These are phyloP conservation scores for Piprites chloris DNA, from an alignment of 2,113 vertebrate species.

Conservation along the genomic window DNA sequence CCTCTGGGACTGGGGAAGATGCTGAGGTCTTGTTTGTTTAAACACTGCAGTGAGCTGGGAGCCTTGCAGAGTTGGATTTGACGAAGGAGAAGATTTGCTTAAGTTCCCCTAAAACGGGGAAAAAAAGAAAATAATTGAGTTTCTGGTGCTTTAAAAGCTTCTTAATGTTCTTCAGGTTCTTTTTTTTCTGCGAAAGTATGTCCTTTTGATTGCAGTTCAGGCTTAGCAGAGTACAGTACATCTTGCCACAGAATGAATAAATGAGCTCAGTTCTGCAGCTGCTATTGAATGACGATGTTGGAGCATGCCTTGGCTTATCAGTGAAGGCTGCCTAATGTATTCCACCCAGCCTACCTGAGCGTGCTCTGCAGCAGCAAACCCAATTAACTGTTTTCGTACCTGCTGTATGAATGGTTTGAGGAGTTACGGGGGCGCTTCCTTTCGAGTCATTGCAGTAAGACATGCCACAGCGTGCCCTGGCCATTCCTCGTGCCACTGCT, in stretches of 20 bases:
- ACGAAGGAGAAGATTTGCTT: not conserved
- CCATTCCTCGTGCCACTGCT: not conserved
- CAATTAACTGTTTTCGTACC: not conserved
- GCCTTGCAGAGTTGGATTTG: not conserved
- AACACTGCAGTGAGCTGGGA: not conserved
- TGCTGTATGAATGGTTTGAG: not conserved
- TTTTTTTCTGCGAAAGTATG: not conserved
- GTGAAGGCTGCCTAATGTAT: constrained; percentile 30
- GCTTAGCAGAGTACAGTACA: constrained; percentile 37
- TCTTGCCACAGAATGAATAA: constrained; percentile 47
- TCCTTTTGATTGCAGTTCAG: constrained; percentile 51
- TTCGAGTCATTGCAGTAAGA: not conserved
- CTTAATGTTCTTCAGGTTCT: constrained; percentile 33
- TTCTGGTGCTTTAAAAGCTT: constrained; percentile 52
- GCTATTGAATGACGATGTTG: constrained; percentile 40
- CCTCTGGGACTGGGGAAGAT: not conserved
- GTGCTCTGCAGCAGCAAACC: not conserved
- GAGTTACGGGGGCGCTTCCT: not conserved
- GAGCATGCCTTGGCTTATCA: constrained; percentile 45
- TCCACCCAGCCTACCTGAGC: constrained; percentile 36
- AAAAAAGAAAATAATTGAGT: constrained; percentile 43
- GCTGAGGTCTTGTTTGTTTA: constrained; percentile 14
- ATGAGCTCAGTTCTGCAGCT: constrained; percentile 43
- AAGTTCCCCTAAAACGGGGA: not conserved
- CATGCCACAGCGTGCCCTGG: not conserved